Percentiles rank a stretch among this genome's conserved stretches.
phyloP scores from a whole-genome alignment of 1,140 invertebrate genomes.

The Melanaphis sacchari region DNA sequence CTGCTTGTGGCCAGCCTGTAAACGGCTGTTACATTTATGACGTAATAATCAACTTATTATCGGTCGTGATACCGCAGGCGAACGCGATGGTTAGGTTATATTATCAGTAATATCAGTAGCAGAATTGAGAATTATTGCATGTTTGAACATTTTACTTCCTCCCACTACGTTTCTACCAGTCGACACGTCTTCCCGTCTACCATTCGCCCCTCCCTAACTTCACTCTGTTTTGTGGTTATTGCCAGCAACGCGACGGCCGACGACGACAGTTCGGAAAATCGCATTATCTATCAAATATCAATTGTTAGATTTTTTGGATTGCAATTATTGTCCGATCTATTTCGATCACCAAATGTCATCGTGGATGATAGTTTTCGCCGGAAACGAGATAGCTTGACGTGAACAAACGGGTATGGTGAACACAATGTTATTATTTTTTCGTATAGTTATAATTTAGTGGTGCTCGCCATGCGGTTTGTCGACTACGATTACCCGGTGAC shows the following conservation, averaged over 20 bases:
- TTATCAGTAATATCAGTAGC: not conserved
- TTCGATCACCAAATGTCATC: not conserved
- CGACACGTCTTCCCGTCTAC: not conserved
- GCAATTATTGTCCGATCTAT: too few relatives aligned
- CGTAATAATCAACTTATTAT: too few relatives aligned
- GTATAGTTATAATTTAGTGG: not conserved
- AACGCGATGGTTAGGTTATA: not conserved
- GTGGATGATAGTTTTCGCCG: not conserved
- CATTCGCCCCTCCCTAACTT: not conserved
- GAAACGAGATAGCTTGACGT: not conserved
- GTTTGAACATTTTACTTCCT: too few relatives aligned
- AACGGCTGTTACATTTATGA: not conserved
- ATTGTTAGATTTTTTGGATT: not conserved
- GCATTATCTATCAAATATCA: not conserved
- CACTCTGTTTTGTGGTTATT: not conserved
- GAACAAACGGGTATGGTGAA: not conserved
- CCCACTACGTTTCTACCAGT: not conserved
- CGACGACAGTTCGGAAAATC: not conserved
- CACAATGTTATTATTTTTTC: not conserved
- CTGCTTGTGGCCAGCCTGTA: not conserved
- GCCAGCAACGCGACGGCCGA: not conserved
- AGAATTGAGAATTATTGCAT: not conserved
- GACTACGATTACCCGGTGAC: not conserved
- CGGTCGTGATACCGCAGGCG: not conserved
- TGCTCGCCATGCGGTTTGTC: not conserved